phyloP scores from a whole-genome alignment of 1,140 invertebrate species.

The Anadara kagoshimensis region DNA sequence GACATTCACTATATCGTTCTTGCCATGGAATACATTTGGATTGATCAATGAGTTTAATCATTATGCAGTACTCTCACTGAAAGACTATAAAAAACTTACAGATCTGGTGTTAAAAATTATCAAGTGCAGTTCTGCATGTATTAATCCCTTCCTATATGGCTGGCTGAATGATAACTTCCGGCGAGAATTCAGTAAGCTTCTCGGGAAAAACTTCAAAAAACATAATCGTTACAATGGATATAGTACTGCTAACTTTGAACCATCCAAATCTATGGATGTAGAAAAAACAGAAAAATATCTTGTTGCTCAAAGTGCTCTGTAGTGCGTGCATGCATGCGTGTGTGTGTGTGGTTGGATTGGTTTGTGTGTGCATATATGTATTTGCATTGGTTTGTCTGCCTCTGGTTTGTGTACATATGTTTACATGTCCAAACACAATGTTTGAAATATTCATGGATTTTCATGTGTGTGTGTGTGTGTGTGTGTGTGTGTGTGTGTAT shows the following conservation, averaged over 20 bases:
- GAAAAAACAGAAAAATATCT: no score
- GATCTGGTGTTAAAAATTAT: constrained; percentile 70
- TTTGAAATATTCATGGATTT: no score
- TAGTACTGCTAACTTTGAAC: background rate
- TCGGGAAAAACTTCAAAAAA: constrained; percentile 36
- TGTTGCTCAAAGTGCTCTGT: no score
- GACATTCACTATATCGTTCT: constrained; percentile 90
- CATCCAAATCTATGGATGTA: no score
- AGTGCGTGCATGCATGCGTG: no score
- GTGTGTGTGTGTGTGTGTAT: no score
- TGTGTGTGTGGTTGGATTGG: no score
- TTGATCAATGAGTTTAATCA: constrained; percentile 63
- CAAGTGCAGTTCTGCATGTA: constrained; percentile 85
- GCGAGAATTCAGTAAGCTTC: constrained; percentile 58
- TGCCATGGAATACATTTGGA: constrained; percentile 70
- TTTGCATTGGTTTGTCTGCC: no score
- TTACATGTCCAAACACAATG: no score
- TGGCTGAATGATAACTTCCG: constrained; percentile 78
- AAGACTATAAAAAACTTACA: constrained; percentile 60
- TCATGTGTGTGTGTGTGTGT: no score
- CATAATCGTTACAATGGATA: constrained; percentile 43
- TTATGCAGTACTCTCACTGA: constrained; percentile 34
- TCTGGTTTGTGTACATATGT: no score
- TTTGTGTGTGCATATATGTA: no score
- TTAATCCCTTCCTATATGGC: constrained; percentile 87